Base-by-base conservation (phyloP, 2,888 invertebrate species). In the Dolichopus griseipennis region DNA sequence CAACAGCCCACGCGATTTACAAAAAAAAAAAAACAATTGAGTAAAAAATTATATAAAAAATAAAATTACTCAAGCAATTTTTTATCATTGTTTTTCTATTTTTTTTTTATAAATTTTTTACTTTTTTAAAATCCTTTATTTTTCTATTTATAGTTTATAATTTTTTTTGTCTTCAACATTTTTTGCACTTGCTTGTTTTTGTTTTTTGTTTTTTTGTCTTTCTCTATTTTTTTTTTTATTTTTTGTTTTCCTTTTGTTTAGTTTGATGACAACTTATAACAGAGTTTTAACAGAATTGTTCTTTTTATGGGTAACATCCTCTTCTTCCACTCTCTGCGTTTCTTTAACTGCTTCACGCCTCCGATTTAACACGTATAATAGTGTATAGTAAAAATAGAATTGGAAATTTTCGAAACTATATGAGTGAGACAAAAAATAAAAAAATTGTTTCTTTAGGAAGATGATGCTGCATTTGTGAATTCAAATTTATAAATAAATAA, bases 1-100 rank as follows among this genome's bases (percentile, higher is more conserved):
- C 52, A 52, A 52, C 52, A 52, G 52, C 52, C 52, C 52, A 52
- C 52, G 52, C 52, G 52, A 52, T 52, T 52, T 52, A 27, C 27
- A 27, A 27, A 27, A 27, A 27, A 27, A 27, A 27, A 4, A 27
- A 27, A 27, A 27, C 27, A 27, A 27, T 27, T 52, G 15, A 52
- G n/a, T 3, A 52, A 52, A 12, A 52, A 52, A 52, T 12, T 1
- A 18, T 18, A 52, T 12, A 52, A 52, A 52, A 52, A 52, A 52
- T 37, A 37, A 52, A 52, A 52, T 52, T 52, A 18, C 15, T 18
- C n/a, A 15, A 9, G 9, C 9, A 9, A 18, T 18, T 52, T 41
- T 52, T 52, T 52, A 18, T n/a, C 9, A 12, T 52, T 52, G 15
- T 52, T n/a, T 52, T 52, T 52, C 2, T 52, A 1, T 9, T 52